These are phyloP conservation scores for Trachelus stipa DNA, from an alignment of 2,888 invertebrate species.

Conservation along the genomic window DNA sequence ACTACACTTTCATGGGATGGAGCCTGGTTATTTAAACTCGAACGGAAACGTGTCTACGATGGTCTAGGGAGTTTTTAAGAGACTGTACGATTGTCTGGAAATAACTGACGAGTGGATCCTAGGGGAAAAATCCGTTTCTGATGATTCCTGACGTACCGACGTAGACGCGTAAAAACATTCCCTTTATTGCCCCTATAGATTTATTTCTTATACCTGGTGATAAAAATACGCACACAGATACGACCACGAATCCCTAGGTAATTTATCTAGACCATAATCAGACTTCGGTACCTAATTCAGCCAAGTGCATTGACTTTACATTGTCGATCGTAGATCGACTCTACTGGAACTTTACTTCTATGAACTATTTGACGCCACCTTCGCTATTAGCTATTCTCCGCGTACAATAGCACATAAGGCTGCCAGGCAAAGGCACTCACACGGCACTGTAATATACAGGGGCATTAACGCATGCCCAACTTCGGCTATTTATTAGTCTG, in stretches of 20 bases:
- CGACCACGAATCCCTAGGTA: background rate
- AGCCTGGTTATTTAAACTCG: background rate
- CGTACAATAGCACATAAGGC: background rate
- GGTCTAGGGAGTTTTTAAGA: background rate
- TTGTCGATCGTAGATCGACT: background rate
- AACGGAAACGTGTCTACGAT: background rate
- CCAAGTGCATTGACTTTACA: background rate
- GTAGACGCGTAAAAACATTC: background rate
- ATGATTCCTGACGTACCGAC: background rate
- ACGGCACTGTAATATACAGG: slow-evolving; percentile 42
- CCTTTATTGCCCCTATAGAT: background rate
- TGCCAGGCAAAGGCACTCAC: background rate
- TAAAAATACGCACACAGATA: too few species aligned
- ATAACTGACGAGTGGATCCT: background rate
- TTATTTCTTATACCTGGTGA: background rate
- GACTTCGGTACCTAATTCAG: background rate
- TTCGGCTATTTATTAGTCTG: slow-evolving; percentile 60
- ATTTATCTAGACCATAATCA: background rate
- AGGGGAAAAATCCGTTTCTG: background rate
- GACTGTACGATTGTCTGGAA: background rate
- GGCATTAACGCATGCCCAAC: slow-evolving; percentile 58
- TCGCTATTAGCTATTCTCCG: background rate
- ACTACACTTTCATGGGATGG: background rate
- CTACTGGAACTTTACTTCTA: background rate
- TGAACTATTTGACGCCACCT: background rate